A percentile compares a stretch with the other conserved stretches of the same genome.
phyloP scores from a whole-genome alignment of 2,113 vertebrate species.

The Albula goreensis region DNA sequence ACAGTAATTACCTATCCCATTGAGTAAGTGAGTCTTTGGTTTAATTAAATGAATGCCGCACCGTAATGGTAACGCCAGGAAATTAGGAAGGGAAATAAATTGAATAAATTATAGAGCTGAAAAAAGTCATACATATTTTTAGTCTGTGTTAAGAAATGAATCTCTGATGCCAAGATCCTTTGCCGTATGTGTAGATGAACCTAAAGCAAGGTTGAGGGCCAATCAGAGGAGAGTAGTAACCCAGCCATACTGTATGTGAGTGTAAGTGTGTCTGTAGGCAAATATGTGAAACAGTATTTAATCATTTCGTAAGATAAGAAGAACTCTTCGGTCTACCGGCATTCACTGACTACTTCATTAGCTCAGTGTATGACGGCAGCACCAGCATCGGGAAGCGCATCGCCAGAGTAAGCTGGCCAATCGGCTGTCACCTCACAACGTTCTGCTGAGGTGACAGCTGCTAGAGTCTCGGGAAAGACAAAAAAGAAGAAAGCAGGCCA shows the following conservation, averaged over 20 bases:
- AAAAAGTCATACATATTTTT: not conserved
- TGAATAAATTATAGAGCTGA: not conserved
- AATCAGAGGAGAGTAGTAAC: not conserved
- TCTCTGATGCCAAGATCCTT: not conserved
- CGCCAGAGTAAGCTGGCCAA: conserved; percentile 6
- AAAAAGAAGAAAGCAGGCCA: conserved; percentile 1
- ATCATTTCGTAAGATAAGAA: not conserved
- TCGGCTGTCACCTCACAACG: conserved; percentile 28
- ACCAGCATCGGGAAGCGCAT: not conserved
- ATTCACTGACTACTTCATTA: not conserved
- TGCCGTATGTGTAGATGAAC: not conserved
- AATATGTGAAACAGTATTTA: not conserved
- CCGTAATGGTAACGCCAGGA: not conserved
- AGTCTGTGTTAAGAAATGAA: not conserved
- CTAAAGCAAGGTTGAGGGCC: not conserved
- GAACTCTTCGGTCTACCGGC: not conserved
- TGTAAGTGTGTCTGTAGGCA: not conserved
- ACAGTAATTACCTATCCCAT: not conserved
- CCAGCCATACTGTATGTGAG: no score
- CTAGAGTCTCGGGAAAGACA: conserved; percentile 1
- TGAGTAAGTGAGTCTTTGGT: conserved; percentile 10
- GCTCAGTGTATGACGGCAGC: not conserved
- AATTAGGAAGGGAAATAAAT: not conserved
- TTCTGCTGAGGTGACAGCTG: conserved; percentile 7
- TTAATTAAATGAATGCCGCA: conserved; percentile 7